Evolutionary conservation across 2,797 vertebrate genomes (phyloP).

Genomic region (Brachyrhaphis roseni): DNA sequence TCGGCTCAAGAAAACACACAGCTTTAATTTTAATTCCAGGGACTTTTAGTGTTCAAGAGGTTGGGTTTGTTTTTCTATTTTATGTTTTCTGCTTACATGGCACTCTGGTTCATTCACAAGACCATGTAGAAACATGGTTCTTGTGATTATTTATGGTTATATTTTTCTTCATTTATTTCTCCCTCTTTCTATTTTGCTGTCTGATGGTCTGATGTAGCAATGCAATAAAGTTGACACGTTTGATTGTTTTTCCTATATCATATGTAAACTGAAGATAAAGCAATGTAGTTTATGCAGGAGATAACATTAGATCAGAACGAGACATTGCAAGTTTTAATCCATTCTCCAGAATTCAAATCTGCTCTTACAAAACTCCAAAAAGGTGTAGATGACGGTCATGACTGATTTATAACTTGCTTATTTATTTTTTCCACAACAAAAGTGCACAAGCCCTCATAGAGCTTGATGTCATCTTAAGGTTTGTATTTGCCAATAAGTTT

Average conservation of each 20-base stretch:
- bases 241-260: conserved; percentile 3
- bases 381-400: neutral
- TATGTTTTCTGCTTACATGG: neutral
- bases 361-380: neutral
- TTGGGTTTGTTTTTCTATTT: neutral
- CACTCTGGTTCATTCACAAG: conserved; percentile 1
- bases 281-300: conserved; percentile 10
- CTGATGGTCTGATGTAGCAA: neutral
- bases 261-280: neutral
- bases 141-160: no score
- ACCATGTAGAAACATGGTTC: neutral
- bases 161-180: conserved; percentile 1
- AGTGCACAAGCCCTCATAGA: neutral
- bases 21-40: conserved; percentile 48
- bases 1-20: conserved; percentile 34
- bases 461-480: conserved; percentile 10
- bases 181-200: conserved; percentile 20
- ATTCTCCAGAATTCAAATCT: neutral
- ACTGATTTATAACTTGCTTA: neutral
- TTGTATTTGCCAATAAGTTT: neutral
- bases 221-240: neutral
- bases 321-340: neutral
- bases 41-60: conserved; percentile 2
- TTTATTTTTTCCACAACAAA: neutral
- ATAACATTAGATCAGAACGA: conserved; percentile 10